Evolutionary conservation across 1,140 invertebrate genomes (phyloP).

Genomic region (Achatina immaculata): DNA sequence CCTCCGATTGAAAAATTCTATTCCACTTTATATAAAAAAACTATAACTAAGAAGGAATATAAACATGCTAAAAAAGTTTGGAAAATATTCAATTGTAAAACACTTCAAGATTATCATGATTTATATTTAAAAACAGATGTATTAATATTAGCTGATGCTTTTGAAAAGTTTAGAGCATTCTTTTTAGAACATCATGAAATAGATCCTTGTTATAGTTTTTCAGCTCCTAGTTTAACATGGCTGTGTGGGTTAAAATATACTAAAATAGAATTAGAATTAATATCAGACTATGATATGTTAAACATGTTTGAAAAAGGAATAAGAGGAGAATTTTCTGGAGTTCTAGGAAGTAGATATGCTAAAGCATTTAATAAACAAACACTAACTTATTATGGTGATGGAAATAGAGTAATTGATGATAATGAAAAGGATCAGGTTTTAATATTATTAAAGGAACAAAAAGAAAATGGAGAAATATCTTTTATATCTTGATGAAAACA

Average conservation of each 20-base stretch:
- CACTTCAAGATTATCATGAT: too few species aligned
- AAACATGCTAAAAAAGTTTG: too few species aligned
- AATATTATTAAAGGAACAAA: too few species aligned
- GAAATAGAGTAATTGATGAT: too few species aligned
- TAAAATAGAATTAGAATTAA: conserved; percentile 48
- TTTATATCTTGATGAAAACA: conserved; percentile 47
- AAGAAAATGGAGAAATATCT: too few species aligned
- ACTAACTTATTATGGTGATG: too few species aligned
- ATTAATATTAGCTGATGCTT: conserved; percentile 62
- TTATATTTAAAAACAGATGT: conserved; percentile 34
- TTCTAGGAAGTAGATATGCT: conserved; percentile 29
- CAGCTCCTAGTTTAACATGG: conserved; percentile 50
- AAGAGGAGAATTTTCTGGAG: conserved; percentile 39
- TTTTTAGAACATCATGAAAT: conserved; percentile 45
- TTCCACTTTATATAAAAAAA: too few species aligned
- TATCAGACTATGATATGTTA: conserved; percentile 34
- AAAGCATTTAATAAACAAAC: conserved; percentile 20
- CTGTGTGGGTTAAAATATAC: conserved; percentile 55
- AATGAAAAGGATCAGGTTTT: too few species aligned
- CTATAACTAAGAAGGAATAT: too few species aligned
- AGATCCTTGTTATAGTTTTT: conserved; percentile 56
- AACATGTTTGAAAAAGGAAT: conserved; percentile 26
- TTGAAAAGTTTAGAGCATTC: conserved; percentile 69
- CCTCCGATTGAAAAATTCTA: too few species aligned
- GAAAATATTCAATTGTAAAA: too few species aligned